These are phyloP conservation scores for Pogonomyrmex californicus DNA, from an alignment of 1,140 invertebrate genomes.

Conservation along the genomic window DNA sequence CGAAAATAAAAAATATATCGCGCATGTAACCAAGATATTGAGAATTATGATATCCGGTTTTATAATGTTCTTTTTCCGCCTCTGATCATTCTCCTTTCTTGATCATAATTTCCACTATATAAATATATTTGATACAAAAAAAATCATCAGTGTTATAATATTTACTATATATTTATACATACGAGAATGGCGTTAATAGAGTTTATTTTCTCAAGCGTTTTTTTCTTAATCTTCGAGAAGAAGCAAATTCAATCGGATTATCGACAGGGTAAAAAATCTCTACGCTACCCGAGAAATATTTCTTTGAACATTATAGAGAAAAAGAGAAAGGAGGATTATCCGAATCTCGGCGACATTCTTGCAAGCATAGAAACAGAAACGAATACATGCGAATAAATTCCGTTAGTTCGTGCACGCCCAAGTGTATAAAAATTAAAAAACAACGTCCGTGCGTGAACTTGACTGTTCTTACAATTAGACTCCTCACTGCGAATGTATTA, in stretches of 20 bases:
- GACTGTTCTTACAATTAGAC: neutral
- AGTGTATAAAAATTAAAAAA: neutral
- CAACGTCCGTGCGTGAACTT: too few species aligned
- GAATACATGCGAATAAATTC: neutral
- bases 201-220: neutral
- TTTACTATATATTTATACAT: too few species aligned
- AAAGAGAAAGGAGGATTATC: neutral
- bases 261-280: neutral
- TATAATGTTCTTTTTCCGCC: neutral
- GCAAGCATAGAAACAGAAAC: neutral
- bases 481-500: neutral
- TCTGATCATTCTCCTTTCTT: neutral
- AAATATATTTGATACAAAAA: too few species aligned
- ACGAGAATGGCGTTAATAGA: too few species aligned
- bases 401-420: neutral
- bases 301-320: neutral
- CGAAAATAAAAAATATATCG: slow-evolving; percentile 18
- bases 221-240: neutral
- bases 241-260: neutral
- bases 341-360: neutral
- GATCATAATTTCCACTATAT: too few species aligned
- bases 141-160: too few species aligned
- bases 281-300: neutral
- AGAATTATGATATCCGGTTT: neutral
- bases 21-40: neutral